Evolutionary conservation across 2,113 vertebrate species (phyloP), one percentile per base, ranked within the genome.

Genomic region (Pseudorhombus dupliciocellatus): DNA sequence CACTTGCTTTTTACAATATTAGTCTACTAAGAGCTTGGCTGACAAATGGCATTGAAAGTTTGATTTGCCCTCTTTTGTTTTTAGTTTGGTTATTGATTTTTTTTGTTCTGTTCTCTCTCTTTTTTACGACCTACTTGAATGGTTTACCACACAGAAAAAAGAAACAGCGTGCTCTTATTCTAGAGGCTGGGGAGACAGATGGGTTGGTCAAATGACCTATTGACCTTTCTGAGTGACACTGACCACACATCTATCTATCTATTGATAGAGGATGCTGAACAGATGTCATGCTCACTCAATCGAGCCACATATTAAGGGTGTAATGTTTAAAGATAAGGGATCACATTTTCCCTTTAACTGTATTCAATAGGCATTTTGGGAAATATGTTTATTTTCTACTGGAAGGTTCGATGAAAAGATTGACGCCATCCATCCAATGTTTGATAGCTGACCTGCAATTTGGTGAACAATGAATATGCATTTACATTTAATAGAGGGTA

Each of bases 1-100:
- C 91, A 91, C 92, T 94, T 87, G 93, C 94, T 95, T 91, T 46
- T 72, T 91, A 91, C 81, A 89, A 91, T 92, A 90, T 85, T 70
- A 89, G 86, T 81, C 87, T 90, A 92, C 26, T 55, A 84, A 88
- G 81, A 93, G 90, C 90, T 92, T 93, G 92, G 93, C 91, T 92
- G 89, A 92, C 83, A 90, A 92, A 88, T 92, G 90, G 89, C 89
- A 89, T 88, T 91, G 70, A 84, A 87, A 89, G 90, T 90, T 89
- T 92, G 68, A 91, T 90, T 85, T 90, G 75, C 83, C 85, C 84
- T 88, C 62, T 84, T 87, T 89, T 83, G 56, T 70, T 87, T 88
- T 90, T 87, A 81, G 68, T 88, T 90, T 89, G 73, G 70, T 75
- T 87, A 78, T 79, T 87, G 76, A 86, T 84, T 86, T 87, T 40